Conservation (phyloP, 2,888 invertebrate genomes). For the Eupithecia vulgata region DNA sequence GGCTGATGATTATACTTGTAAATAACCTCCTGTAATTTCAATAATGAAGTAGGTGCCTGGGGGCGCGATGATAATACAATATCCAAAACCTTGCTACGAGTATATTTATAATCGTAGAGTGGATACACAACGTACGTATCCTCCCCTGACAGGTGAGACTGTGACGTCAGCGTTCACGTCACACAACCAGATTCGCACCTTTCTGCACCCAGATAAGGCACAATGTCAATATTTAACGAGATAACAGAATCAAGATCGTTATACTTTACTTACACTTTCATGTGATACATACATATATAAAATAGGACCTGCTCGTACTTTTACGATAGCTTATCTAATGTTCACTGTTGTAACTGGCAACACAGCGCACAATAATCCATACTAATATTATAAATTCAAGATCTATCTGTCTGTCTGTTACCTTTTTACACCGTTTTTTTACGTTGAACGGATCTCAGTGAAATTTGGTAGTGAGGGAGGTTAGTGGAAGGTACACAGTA, state of each 20-base stretch:
- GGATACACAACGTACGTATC: slow-evolving; percentile 20
- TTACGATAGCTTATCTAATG: slow-evolving; percentile 55
- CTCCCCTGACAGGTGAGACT: slow-evolving; percentile 53
- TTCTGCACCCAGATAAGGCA: slow-evolving; percentile 71
- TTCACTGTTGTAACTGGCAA: slow-evolving; percentile 46
- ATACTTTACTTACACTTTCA: slow-evolving; percentile 78
- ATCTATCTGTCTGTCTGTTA: too few species aligned
- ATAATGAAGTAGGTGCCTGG: background rate
- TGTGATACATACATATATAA: slow-evolving; percentile 69
- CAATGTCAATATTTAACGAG: slow-evolving; percentile 68
- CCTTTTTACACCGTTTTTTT: too few species aligned
- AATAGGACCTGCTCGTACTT: slow-evolving; percentile 47
- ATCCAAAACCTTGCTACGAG: background rate
- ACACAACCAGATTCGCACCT: slow-evolving; percentile 67
- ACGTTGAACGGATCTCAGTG: too few species aligned
- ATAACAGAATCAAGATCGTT: slow-evolving; percentile 76
- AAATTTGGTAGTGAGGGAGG: too few species aligned
- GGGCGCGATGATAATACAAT: background rate
- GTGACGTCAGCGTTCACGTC: slow-evolving; percentile 70
- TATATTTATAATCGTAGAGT: background rate
- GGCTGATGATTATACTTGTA: too few species aligned
- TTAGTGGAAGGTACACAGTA: too few species aligned
- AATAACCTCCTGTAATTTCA: background rate
- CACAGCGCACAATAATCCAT: too few species aligned
- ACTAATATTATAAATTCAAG: too few species aligned